Conservation (phyloP, 2,113 vertebrate species). For the Phalacrocorax brasilianus region DNA sequence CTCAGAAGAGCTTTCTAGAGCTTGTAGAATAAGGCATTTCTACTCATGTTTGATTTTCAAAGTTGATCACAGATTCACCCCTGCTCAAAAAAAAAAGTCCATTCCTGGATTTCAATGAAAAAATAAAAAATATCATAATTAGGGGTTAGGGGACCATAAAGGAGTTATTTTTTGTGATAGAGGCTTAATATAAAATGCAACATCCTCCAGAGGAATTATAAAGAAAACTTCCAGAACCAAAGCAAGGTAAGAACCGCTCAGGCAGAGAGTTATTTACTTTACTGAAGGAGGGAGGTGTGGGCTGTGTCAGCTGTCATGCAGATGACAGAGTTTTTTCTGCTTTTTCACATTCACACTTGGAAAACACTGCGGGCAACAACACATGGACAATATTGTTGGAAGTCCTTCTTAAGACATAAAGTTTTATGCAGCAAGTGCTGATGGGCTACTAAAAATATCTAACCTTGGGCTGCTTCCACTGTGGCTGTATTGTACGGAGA, state of each 20-base stretch:
- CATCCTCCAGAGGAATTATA: background rate
- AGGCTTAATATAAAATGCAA: background rate
- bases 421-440: background rate
- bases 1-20: background rate
- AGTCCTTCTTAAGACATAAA: background rate
- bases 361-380: background rate
- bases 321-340: background rate
- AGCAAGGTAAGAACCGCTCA: background rate
- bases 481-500: background rate
- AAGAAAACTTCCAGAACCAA: background rate
- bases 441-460: background rate
- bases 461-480: background rate
- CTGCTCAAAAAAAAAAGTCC: background rate
- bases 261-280: background rate
- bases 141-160: background rate
- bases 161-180: background rate
- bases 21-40: background rate
- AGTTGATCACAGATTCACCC: background rate
- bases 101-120: background rate
- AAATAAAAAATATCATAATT: background rate
- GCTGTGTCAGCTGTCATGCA: background rate
- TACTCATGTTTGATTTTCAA: background rate
- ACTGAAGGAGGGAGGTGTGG: too few species aligned
- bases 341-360: background rate
- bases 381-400: background rate